Evolutionary conservation across 2,888 invertebrate species (phyloP), one percentile per base, ranked within the genome.

Genomic region (Caenorhabditis sp.): DNA sequence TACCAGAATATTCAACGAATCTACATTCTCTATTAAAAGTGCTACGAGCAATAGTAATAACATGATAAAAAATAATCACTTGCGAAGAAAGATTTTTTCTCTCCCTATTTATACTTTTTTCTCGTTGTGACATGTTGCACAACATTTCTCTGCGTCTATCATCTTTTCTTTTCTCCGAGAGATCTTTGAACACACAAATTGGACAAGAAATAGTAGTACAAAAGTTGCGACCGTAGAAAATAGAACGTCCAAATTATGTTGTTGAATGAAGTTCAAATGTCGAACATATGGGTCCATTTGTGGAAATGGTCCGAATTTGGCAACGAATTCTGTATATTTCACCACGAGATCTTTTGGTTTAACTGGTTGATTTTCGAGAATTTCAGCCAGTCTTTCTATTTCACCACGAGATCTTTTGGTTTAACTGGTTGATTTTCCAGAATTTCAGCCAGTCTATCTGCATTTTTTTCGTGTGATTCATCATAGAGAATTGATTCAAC

Each of bases 1-100:
- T 27, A 76, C 70, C 3, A 78, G 67, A 38, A 78, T 59, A 59
- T 77, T 77, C 14, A 67, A 43, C 7, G 63, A 54, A 7, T 53
- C 4, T 5, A 10, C 12, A 53, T 20, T 20, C 7, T 5, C 5
- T 53, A 53, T 23, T 23, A 20, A 23, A 5, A 21, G 21, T 7
- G 21, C 4, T 53, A 53, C 7, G 4, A 53, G 21, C 21, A 23
- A 21, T 23, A 7, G 12, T 7, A 23, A 3, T 53, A 53, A 23
- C 25, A 23, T 53, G 20, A 23, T 23, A n/a, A n/a, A n/a, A n/a
- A n/a, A n/a, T n/a, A n/a, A n/a, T n/a, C n/a, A n/a, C n/a, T n/a
- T n/a, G n/a, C n/a, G n/a, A n/a, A n/a, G n/a, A 12, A 50, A 50
- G 10, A 14, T 43, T 3, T 43, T 43, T 43, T 53, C 8, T 25